phyloP scores from a whole-genome alignment of 1,140 invertebrate species.

The Diachasma alloeum region DNA sequence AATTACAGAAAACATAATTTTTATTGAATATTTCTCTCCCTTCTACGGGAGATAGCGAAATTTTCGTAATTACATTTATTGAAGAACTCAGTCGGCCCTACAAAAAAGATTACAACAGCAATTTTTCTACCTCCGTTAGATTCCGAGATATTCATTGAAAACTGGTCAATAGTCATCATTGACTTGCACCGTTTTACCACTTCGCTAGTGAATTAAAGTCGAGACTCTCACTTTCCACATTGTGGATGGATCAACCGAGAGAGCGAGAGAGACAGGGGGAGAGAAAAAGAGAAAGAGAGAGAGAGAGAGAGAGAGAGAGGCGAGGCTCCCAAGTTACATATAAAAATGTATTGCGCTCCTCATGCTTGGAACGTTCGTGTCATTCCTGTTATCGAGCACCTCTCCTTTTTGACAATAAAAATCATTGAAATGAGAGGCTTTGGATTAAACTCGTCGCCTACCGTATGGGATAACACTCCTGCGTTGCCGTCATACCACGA shows the following conservation, averaged over 20 bases:
- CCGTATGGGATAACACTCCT: constrained; percentile 62
- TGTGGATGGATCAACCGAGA: constrained; percentile 14
- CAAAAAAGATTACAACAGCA: no score
- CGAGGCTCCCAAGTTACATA: constrained; percentile 12
- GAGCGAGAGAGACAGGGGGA: constrained; percentile 23
- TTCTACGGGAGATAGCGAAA: no score
- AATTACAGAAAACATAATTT: no score
- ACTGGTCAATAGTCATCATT: not conserved
- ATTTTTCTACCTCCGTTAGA: no score
- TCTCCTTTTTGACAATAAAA: not conserved
- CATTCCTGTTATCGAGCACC: constrained; percentile 6
- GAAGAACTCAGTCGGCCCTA: no score
- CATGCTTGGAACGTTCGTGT: not conserved
- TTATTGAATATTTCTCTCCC: no score
- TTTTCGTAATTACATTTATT: no score
- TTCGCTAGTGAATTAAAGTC: not conserved
- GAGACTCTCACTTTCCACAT: not conserved
- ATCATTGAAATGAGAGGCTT: not conserved
- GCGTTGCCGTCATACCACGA: constrained; percentile 54
- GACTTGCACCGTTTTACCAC: not conserved
- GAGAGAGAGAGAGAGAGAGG: not conserved
- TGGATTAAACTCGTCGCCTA: constrained; percentile 42
- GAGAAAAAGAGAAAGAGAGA: constrained; percentile 12
- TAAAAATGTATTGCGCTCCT: not conserved
- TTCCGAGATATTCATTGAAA: not conserved